A percentile compares a stretch with the other conserved stretches of the same genome.
These are phyloP conservation scores for Phthorimaea operculella DNA, from an alignment of 1,140 invertebrate species.

Conservation along the genomic window DNA sequence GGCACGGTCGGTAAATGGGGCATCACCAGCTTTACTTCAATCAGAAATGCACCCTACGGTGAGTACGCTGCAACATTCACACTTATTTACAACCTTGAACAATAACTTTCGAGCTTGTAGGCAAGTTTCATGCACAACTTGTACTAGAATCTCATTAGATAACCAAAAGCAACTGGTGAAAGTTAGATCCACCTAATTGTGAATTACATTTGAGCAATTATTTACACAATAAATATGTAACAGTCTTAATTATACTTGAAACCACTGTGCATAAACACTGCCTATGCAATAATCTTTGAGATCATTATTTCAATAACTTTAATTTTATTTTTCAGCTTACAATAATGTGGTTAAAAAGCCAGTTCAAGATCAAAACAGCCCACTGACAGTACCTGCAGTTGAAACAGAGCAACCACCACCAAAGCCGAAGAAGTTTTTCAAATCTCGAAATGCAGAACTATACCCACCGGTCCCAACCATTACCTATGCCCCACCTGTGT, in stretches of 20 bases:
- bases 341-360: conserved; percentile 63
- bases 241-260: too few species aligned
- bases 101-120: background rate
- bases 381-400: conserved; percentile 66
- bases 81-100: conserved; percentile 26
- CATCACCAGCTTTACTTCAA: conserved; percentile 91
- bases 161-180: conserved; percentile 14
- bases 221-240: too few species aligned
- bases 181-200: conserved; percentile 12
- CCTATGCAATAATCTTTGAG: too few species aligned
- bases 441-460: conserved; percentile 79
- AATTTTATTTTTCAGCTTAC: conserved; percentile 46
- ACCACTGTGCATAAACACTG: too few species aligned
- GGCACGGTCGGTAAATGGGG: conserved; percentile 94
- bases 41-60: conserved; percentile 82
- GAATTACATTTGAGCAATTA: too few species aligned
- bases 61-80: conserved; percentile 31
- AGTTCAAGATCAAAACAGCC: conserved; percentile 70
- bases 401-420: conserved; percentile 66
- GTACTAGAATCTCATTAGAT: conserved; percentile 7
- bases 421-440: conserved; percentile 92
- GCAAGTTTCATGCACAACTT: background rate
- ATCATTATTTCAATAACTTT: too few species aligned
- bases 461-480: conserved; percentile 69
- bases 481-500: conserved; percentile 60